Base-by-base conservation (phyloP, 1,140 invertebrate genomes). In the Drosophila pruinosa region DNA sequence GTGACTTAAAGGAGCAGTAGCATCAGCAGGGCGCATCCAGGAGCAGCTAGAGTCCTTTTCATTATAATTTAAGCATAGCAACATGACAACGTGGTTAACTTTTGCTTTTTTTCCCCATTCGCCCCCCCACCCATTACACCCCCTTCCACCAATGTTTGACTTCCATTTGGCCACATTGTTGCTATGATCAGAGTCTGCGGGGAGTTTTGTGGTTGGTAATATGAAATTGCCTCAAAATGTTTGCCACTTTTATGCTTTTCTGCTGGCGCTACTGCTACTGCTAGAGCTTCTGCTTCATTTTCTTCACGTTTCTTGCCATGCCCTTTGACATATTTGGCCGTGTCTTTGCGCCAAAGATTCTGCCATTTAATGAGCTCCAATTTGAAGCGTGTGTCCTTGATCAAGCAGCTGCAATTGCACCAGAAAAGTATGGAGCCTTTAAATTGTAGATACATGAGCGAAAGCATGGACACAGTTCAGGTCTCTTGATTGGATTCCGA, bases 61-160 rank as follows among this genome's bases (percentile, higher is more conserved):
- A 88, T 88, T 88, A 88, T 88, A 88, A 88, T 88, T 88, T 88
- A 88, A 88, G 82, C 83, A 88, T 72, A 72, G 80, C 76, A 76
- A 88, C 82, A 86, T 86, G 82, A 82, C 82, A 86, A 88, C 82
- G 75, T 82, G 82, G 82, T 88, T 88, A 88, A 88, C 82, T 82
- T 86, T 88, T 89, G 57, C 75, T 88, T 85, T 86, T 54, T 48
- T 45, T 24, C 8, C 24, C 53, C 28, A 2, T 28, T 26, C 21
- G 21, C 38, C 39, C 0, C 10, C 47, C 64, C 45, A n/a, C 45
- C 28, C 12, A 1, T 8, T 17, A 10, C 14, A 12, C 36, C n/a
- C 12, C 1, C 43, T 17, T 45, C 41, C 5, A 28, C n/a, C n/a
- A n/a, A n/a, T n/a, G n/a, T n/a, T n/a, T n/a, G 17, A 2, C 17